These are phyloP conservation scores for Clupea harengus DNA, from an alignment of 2,113 vertebrate genomes.

Conservation along the genomic window DNA sequence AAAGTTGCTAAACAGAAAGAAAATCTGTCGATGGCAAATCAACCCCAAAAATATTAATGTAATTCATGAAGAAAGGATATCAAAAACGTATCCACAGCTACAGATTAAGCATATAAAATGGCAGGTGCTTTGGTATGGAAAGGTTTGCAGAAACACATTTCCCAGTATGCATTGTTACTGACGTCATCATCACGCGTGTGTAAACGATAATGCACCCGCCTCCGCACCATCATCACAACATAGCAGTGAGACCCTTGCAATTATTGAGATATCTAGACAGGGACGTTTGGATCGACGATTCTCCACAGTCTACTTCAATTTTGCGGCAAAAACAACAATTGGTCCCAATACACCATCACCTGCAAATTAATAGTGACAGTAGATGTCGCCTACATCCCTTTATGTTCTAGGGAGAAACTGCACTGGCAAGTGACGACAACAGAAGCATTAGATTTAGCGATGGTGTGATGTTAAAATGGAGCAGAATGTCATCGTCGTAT, in stretches of 20 bases:
- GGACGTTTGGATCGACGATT: background rate
- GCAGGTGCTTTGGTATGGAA: background rate
- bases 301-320: background rate
- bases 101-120: slow-evolving; percentile 3
- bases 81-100: background rate
- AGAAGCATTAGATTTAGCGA: background rate
- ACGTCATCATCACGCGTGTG: slow-evolving; percentile 45
- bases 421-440: background rate
- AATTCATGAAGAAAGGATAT: background rate
- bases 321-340: background rate
- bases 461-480: background rate
- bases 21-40: background rate
- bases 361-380: background rate
- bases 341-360: too few relatives aligned
- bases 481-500: background rate
- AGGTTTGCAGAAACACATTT: slow-evolving; percentile 35
- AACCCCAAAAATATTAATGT: background rate
- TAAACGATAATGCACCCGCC: slow-evolving; percentile 33
- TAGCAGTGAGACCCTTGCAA: slow-evolving; percentile 42
- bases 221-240: slow-evolving; percentile 49
- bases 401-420: background rate
- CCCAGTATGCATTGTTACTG: slow-evolving; percentile 60
- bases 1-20: background rate
- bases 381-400: background rate
- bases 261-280: background rate